phyloP scores from a whole-genome alignment of 2,888 invertebrate genomes.

The Dicyrtoma fusca region DNA sequence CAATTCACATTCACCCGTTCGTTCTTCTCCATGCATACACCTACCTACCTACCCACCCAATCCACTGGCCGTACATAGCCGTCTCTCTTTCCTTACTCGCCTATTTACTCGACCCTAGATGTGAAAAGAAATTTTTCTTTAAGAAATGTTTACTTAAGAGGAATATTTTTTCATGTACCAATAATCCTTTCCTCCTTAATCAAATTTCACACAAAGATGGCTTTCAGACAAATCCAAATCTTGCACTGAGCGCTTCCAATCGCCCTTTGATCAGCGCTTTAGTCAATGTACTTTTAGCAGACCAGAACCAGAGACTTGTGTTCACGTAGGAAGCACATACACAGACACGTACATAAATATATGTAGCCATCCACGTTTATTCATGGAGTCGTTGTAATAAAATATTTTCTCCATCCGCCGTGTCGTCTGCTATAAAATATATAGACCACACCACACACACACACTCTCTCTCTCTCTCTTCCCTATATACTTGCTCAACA shows the following conservation, averaged over 20 bases:
- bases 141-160: constrained; percentile 43
- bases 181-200: constrained; percentile 41
- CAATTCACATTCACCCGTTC: constrained; percentile 17
- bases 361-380: no score
- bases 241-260: constrained; percentile 34
- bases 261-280: constrained; percentile 40
- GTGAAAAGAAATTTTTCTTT: constrained; percentile 38
- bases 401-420: background rate
- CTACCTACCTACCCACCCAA: background rate
- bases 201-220: constrained; percentile 44
- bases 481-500: background rate
- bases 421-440: background rate
- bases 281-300: background rate
- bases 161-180: constrained; percentile 29
- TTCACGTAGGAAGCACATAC: no score
- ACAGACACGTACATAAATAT: no score
- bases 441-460: background rate
- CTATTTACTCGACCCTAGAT: constrained; percentile 36
- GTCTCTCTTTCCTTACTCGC: constrained; percentile 15
- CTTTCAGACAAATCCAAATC: constrained; percentile 33
- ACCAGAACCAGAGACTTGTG: constrained; percentile 2
- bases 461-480: background rate
- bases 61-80: background rate
- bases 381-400: background rate
- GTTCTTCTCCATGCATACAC: background rate